Evolutionary conservation across 2,113 vertebrate genomes (phyloP), one percentile per base, ranked within the genome.

Genomic region (Anser brachyrhynchus): DNA sequence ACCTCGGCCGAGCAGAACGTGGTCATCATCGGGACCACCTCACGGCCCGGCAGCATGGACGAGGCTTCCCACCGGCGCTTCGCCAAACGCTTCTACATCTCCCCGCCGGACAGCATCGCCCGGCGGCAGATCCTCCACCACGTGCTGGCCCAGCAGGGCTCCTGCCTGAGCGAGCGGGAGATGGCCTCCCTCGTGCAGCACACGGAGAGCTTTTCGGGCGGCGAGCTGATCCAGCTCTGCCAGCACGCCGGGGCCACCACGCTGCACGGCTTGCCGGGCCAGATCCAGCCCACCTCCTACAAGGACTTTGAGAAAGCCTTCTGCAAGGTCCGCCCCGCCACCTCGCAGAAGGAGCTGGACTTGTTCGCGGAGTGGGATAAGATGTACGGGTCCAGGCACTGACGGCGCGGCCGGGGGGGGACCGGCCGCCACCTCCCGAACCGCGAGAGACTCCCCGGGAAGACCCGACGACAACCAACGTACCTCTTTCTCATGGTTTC

Each of bases 281-380:
- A 98, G 79, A 95, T 98, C 92, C 98, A 98, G 23, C 97, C 98
- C 26, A 90, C 98, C 20, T 97, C 98, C 91, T 99, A 98, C 97
- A 99, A 99, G 97, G 99, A 99, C 97, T 98, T 99, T 46, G 99
- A 99, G 98, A 98, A 98, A 11, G 98, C 99, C 21, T 98, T 99
- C 89, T 98, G 99, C 97, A 99, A 99, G 96, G 98, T 99, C 93
- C 98, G 98, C 67, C 98, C 99, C 18, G 97, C 98, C 41, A 95
- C 97, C 66, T 98, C 98, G 65, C 97, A 98, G 84, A 99, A 99
- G 98, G 99, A 99, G 97, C 97, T 99, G 98, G 99, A 99, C 97
- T 95, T 98, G 91, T 99, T 98, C 90, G 97, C 97, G 95, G 99
- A 99, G 96, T 99, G 99, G 99, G 99, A 99, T 97, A 99, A 99